These are phyloP conservation scores for Amphiprion clarkii DNA, from an alignment of 2,797 vertebrate genomes.

Conservation along the genomic window DNA sequence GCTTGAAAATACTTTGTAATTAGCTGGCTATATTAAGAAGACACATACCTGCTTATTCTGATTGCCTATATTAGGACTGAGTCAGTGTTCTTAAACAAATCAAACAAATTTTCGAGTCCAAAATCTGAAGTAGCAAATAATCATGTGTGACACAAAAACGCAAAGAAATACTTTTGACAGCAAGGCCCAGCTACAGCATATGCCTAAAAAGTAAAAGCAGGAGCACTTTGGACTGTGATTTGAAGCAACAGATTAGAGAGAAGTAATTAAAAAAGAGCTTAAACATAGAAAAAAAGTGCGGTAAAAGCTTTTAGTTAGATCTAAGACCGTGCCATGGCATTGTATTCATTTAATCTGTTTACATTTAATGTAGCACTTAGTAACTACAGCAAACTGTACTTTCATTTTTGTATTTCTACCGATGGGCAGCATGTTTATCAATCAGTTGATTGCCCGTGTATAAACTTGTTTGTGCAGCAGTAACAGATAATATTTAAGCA, in stretches of 20 bases:
- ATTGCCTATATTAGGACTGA: neutral
- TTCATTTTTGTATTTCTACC: neutral
- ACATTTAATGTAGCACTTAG: neutral
- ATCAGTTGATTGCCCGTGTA: neutral
- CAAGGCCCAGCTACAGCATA: neutral
- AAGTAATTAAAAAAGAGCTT: neutral
- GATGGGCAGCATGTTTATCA: neutral
- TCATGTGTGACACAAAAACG: neutral
- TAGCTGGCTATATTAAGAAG: constrained; percentile 13
- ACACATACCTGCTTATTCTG: constrained; percentile 2
- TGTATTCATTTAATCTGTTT: neutral
- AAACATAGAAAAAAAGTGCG: too few relatives aligned
- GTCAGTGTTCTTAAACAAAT: neutral
- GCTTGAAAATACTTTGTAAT: constrained; percentile 29
- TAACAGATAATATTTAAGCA: neutral
- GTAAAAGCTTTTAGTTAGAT: neutral
- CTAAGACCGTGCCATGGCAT: neutral
- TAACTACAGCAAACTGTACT: neutral
- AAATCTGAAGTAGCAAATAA: constrained; percentile 5
- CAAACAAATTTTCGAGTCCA: neutral
- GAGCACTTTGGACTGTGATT: neutral
- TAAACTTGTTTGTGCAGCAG: neutral
- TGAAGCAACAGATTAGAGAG: neutral
- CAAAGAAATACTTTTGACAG: neutral
- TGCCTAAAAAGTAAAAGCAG: neutral